phyloP scores from a whole-genome alignment of 2,113 vertebrate genomes.

The Diphyllodes magnificus region DNA sequence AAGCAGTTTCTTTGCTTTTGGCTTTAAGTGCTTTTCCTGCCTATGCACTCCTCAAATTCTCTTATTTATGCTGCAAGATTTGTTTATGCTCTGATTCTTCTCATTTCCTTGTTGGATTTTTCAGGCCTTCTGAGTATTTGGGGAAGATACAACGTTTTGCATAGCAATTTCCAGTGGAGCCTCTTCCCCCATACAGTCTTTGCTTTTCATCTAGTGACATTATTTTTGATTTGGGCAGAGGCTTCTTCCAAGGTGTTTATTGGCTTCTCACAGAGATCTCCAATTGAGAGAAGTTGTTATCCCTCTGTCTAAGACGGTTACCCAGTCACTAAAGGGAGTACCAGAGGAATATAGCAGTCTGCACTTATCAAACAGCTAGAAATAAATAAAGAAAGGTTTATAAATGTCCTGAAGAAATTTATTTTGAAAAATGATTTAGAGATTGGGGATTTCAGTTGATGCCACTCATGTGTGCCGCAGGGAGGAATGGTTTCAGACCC shows the following conservation, averaged over 20 bases:
- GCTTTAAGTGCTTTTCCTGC: neutral
- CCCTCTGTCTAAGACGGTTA: neutral
- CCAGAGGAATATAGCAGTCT: neutral
- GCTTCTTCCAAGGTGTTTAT: neutral
- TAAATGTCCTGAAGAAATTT: neutral
- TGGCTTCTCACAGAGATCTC: neutral
- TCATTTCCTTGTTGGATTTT: neutral
- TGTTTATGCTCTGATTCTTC: neutral
- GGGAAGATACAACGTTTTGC: neutral
- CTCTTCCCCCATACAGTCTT: neutral
- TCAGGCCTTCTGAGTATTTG: neutral
- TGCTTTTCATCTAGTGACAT: neutral
- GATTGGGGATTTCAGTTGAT: neutral
- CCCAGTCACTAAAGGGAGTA: neutral
- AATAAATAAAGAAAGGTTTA: neutral
- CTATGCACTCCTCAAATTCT: neutral
- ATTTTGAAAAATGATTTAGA: neutral
- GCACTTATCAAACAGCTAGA: neutral
- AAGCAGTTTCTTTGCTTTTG: neutral
- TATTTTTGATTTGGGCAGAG: neutral
- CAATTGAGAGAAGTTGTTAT: neutral
- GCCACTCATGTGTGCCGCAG: neutral
- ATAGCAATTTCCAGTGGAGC: neutral
- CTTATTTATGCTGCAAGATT: neutral
- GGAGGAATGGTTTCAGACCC: neutral